Evolutionary conservation across 2,113 vertebrate species (phyloP), one percentile per base, ranked within the genome.

Genomic region (Anser cygnoides): DNA sequence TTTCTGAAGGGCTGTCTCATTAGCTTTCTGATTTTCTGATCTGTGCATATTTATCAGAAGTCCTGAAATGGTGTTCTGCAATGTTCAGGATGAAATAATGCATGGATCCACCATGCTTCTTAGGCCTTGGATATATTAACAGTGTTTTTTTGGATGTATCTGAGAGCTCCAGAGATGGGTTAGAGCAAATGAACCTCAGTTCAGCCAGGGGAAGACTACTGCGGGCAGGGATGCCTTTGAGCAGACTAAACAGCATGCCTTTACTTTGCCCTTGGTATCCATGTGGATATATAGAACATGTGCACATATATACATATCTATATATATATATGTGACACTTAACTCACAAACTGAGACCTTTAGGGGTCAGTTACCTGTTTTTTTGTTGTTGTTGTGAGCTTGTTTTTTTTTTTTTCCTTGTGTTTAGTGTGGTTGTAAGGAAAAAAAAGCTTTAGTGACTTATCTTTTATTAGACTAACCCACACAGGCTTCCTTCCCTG

Each of bases 391-490:
- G 22, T 28, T 41, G n/a, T 61, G 23, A 35, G 31, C 41, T 75
- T 59, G 31, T 33, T 6, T 49, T 25, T 13, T 23, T 23, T 25
- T 14, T 96, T 93, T 85, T 91, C 49, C 81, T 82, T 68, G 39
- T 46, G 94, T 84, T 94, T 22, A 66, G 22, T 95, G 94, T 87
- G 89, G 89, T 91, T 95, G 25, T 84, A 62, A 73, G 49, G 76
- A 49, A 49, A 68, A 87, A 92, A 61, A 84, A 68, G 84, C 91
- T 93, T 92, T 82, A 87, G 80, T 93, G 84, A 35, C 82, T 66
- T 93, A 95, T 95, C 87, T 97, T 93, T 87, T 91, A 87, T 95
- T 95, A 79, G 66, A 39, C 58, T 92, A 92, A 94, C 63, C 96
- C 91, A 91, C 92, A 66, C 5, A 90, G 39, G 31, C 28, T 91